These are phyloP conservation scores for Sapayoa aenigma DNA, from an alignment of 2,113 vertebrate species.

Conservation along the genomic window DNA sequence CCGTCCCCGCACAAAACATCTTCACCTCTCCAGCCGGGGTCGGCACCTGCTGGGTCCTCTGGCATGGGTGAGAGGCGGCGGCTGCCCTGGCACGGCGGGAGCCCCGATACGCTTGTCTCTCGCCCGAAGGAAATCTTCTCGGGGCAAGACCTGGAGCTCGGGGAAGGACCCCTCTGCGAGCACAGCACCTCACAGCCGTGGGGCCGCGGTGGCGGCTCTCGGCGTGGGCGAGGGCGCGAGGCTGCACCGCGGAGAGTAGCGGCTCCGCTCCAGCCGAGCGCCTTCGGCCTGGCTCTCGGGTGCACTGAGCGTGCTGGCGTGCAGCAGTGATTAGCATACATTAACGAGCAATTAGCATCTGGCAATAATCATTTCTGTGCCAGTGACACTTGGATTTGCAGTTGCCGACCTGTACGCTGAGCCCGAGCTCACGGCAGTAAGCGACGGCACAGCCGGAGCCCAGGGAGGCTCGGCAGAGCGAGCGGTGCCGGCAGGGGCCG, in stretches of 20 bases:
- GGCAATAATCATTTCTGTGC: neutral
- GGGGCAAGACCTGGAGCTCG: neutral
- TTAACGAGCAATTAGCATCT: constrained; percentile 40
- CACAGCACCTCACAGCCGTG: neutral
- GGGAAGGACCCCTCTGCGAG: fast-evolving
- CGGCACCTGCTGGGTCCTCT: neutral
- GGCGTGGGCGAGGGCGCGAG: neutral
- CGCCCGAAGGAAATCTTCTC: no score
- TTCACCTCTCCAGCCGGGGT: neutral
- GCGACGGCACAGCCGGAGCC: neutral
- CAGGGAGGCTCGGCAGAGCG: neutral
- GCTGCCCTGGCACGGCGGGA: neutral
- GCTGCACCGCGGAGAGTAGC: neutral
- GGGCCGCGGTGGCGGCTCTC: neutral
- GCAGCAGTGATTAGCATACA: constrained; percentile 44
- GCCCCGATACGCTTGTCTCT: fast-evolving
- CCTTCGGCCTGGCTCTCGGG: neutral
- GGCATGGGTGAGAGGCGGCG: neutral
- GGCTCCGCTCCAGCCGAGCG: neutral
- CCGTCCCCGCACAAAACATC: neutral
- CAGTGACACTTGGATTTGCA: constrained; percentile 24
- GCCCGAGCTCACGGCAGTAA: neutral
- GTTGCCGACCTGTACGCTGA: neutral
- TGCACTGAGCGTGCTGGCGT: neutral
- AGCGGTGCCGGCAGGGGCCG: neutral